A percentile compares a stretch with the other conserved stretches of the same genome.
Conservation (phyloP, 2,888 invertebrate genomes). For the Perdita meconis region DNA sequence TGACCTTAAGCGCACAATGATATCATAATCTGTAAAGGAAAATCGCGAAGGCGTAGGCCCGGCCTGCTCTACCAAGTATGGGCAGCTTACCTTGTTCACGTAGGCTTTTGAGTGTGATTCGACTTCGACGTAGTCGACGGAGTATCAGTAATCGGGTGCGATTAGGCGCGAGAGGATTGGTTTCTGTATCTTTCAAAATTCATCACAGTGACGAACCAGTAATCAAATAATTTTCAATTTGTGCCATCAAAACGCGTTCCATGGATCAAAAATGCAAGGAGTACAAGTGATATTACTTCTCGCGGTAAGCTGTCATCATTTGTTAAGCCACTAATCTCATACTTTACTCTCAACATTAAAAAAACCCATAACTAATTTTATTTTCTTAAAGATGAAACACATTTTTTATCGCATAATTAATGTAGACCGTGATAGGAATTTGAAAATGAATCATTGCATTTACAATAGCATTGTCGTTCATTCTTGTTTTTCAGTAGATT, state of each 20-base stretch:
- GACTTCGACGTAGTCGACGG: conserved; percentile 45
- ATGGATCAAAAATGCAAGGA: conserved; percentile 16
- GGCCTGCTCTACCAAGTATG: conserved; percentile 67
- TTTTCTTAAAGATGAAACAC: background rate
- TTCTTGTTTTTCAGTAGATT: background rate
- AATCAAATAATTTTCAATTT: background rate
- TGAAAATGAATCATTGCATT: background rate
- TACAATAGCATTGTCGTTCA: background rate
- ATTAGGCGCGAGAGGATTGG: conserved; percentile 62
- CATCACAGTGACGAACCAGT: background rate
- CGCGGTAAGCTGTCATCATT: conserved; percentile 44
- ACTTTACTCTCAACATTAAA: background rate
- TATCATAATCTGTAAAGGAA: conserved; percentile 62
- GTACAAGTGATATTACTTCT: conserved; percentile 22
- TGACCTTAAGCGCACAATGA: conserved; percentile 18
- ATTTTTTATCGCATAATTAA: background rate
- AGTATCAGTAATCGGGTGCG: conserved; percentile 64
- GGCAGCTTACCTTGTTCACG: conserved; percentile 59
- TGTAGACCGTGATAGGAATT: too few relatives aligned
- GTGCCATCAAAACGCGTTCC: background rate
- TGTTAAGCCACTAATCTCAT: background rate
- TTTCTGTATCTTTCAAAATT: conserved; percentile 5
- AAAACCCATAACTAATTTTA: background rate
- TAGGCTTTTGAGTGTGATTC: conserved; percentile 61
- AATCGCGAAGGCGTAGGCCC: conserved; percentile 74